Percentiles rank a stretch among this genome's conserved stretches.
Conservation (phyloP, 2,888 invertebrate genomes). For the Schizaphis graminum region DNA sequence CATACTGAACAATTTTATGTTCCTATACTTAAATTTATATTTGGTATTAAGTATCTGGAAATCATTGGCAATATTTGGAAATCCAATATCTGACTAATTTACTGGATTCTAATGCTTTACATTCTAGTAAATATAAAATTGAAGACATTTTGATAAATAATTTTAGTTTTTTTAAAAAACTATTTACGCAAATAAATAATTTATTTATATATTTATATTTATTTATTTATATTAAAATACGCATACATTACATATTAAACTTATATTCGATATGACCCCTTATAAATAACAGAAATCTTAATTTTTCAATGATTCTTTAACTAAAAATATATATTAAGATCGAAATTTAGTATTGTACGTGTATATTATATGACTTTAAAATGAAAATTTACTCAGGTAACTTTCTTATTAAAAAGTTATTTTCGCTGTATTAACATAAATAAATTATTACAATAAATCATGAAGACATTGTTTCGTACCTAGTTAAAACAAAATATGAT, state of each 20-base stretch:
- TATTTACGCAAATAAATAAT: background rate
- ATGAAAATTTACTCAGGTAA: background rate
- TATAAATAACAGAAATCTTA: background rate
- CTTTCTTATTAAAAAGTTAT: background rate
- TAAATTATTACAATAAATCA: constrained; percentile 10
- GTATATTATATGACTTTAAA: background rate
- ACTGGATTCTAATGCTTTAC: too few species aligned
- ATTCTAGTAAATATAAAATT: too few species aligned
- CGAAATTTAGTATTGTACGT: background rate
- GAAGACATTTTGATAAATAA: background rate
- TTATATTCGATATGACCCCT: background rate
- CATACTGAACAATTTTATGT: too few species aligned
- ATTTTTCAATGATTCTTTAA: background rate
- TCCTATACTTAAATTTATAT: too few species aligned
- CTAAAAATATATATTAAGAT: background rate
- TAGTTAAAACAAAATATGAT: background rate
- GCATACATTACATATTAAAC: background rate
- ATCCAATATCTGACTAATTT: too few species aligned
- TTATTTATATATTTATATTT: too few species aligned
- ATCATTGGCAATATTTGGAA: too few species aligned
- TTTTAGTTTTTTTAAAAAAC: background rate
- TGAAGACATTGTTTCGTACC: background rate
- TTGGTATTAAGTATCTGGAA: too few species aligned
- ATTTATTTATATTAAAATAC: too few species aligned
- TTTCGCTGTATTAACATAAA: background rate